phyloP scores from a whole-genome alignment of 2,888 invertebrate genomes.

The Leptinotarsa tumamoca region DNA sequence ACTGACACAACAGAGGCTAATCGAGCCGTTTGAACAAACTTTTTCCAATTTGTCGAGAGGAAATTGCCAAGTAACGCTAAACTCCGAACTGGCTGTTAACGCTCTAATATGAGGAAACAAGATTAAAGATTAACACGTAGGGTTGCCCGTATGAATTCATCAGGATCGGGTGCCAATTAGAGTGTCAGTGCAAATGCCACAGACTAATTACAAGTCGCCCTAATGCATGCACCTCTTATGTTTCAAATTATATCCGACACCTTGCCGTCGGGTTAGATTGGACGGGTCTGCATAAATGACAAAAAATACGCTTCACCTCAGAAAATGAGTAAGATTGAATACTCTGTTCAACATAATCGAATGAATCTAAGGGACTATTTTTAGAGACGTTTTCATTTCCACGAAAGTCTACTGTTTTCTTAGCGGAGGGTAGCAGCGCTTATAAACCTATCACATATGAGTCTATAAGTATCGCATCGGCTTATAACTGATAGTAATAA shows the following conservation, averaged over 20 bases:
- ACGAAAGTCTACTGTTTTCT: no score
- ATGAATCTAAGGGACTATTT: not conserved
- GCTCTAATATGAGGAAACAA: slow-evolving; percentile 26
- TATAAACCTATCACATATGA: no score
- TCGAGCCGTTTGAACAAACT: slow-evolving; percentile 1
- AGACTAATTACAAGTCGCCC: slow-evolving; percentile 17
- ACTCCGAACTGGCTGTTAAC: slow-evolving; percentile 20
- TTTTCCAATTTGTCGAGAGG: slow-evolving; percentile 12
- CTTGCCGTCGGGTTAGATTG: slow-evolving; percentile 15
- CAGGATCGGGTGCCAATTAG: slow-evolving; percentile 45
- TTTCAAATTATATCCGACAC: slow-evolving; percentile 30
- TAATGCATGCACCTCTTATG: not conserved
- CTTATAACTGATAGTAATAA: no score
- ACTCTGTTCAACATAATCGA: not conserved
- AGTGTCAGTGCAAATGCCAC: slow-evolving; percentile 27
- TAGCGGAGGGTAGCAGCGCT: no score
- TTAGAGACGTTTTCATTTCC: no score
- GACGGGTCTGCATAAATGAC: not conserved
- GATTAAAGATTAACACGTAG: slow-evolving; percentile 33
- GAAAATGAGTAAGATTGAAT: not conserved
- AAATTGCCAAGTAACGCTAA: slow-evolving; percentile 24
- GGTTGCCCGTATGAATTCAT: slow-evolving; percentile 40
- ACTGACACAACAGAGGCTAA: not conserved
- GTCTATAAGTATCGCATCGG: no score
- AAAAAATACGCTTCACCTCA: not conserved